phyloP scores from a whole-genome alignment of 2,888 invertebrate species.

The Ceramica pisi region DNA sequence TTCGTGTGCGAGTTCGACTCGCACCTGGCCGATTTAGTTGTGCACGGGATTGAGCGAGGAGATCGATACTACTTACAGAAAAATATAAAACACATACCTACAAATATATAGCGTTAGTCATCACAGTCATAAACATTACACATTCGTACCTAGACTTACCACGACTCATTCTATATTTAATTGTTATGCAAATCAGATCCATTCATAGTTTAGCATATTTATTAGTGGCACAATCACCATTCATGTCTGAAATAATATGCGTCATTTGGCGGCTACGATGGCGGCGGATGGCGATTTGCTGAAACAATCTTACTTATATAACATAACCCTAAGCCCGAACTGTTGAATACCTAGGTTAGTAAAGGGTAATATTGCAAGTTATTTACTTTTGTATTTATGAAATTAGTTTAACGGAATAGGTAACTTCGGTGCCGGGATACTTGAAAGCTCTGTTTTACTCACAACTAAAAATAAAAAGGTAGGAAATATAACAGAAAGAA shows the following conservation, averaged over 20 bases:
- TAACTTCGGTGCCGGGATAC: not conserved
- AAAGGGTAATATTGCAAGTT: not conserved
- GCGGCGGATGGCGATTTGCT: slow-evolving; percentile 11
- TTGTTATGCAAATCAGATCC: slow-evolving; percentile 21
- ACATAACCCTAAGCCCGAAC: too few relatives aligned
- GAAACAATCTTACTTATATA: not conserved
- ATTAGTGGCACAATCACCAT: not conserved
- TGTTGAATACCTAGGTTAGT: too few relatives aligned
- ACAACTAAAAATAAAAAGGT: not conserved
- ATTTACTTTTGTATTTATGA: not conserved
- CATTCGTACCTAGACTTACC: not conserved
- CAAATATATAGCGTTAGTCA: not conserved
- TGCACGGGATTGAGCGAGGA: too few relatives aligned
- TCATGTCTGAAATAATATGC: slow-evolving; percentile 20
- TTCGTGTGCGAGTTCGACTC: not conserved
- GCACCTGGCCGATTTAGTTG: not conserved
- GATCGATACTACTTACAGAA: not conserved
- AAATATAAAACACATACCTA: not conserved
- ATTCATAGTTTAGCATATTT: slow-evolving; percentile 29
- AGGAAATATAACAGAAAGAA: not conserved
- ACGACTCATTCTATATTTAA: slow-evolving; percentile 22
- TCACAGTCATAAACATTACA: not conserved
- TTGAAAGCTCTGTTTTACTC: not conserved
- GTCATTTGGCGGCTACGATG: not conserved
- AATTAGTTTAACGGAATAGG: too few relatives aligned